A percentile compares a stretch with the other conserved stretches of the same genome.
Evolutionary conservation across 2,888 invertebrate species (phyloP).

Genomic region (Lasioglossum marginatum): DNA sequence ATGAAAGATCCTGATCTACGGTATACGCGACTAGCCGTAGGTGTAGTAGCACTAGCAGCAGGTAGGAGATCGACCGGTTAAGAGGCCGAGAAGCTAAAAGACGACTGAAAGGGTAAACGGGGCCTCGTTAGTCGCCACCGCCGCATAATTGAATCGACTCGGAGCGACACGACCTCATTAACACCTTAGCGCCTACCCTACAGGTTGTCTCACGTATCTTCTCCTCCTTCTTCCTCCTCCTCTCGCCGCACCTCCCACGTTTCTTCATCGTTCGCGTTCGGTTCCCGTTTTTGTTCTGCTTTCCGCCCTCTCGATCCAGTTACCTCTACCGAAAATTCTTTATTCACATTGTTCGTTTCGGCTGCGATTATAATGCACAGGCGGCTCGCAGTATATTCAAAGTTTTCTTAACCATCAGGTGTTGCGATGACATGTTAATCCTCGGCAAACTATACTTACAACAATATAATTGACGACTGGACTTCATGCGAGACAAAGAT

Average conservation of each 20-base stretch:
- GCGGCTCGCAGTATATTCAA: not conserved
- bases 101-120: conserved; percentile 81
- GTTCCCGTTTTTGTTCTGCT: not conserved
- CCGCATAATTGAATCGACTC: conserved; percentile 84
- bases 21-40: conserved; percentile 64
- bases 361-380: not conserved
- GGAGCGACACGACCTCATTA: conserved; percentile 84
- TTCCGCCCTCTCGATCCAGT: not conserved
- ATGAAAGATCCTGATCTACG: conserved; percentile 58
- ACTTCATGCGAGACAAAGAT: too few species aligned
- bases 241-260: conserved; percentile 1
- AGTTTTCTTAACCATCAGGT: not conserved
- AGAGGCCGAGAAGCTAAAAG: conserved; percentile 77
- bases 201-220: conserved; percentile 82
- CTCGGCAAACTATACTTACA: not conserved
- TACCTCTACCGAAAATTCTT: not conserved
- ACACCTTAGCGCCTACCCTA: conserved; percentile 83
- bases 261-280: conserved; percentile 9
- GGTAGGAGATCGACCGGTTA: conserved; percentile 74
- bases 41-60: conserved; percentile 69
- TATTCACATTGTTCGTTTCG: not conserved
- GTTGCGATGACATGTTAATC: not conserved
- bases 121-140: conserved; percentile 83
- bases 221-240: conserved; percentile 57
- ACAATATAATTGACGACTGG: not conserved